Percentiles rank a stretch among this genome's conserved stretches.
phyloP scores from a whole-genome alignment of 2,113 vertebrate species.

The Hipposideros armiger region DNA sequence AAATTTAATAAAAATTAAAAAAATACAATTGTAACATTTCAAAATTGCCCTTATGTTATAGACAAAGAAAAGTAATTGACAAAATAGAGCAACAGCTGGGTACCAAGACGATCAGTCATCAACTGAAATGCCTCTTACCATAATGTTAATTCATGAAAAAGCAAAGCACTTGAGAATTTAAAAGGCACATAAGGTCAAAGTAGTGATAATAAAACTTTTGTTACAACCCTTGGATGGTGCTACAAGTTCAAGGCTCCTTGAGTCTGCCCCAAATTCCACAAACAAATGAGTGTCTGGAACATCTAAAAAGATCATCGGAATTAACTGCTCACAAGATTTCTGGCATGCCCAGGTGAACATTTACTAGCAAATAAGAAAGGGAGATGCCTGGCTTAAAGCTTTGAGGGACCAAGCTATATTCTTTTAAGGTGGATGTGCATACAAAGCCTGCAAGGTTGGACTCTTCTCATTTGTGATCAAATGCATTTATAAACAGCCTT shows the following conservation, averaged over 20 bases:
- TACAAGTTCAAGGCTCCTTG: neutral
- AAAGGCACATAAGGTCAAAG: neutral
- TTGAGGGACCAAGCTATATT: neutral
- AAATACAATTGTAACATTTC: neutral
- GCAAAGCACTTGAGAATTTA: neutral
- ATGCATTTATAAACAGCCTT: neutral
- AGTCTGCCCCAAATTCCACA: neutral
- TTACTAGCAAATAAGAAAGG: neutral
- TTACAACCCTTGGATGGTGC: neutral
- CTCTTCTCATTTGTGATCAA: neutral
- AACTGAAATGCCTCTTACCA: neutral
- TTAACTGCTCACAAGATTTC: neutral
- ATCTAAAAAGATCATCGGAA: neutral
- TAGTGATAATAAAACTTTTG: neutral
- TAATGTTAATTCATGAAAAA: neutral
- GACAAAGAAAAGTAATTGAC: neutral
- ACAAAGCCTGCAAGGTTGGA: neutral
- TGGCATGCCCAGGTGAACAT: neutral
- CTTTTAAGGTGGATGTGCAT: neutral
- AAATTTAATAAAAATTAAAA: neutral
- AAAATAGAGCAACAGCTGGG: neutral
- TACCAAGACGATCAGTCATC: neutral
- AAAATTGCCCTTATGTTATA: neutral
- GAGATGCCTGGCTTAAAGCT: neutral
- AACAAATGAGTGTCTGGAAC: neutral